These are phyloP conservation scores for Yponomeuta cagnagella DNA, from an alignment of 2,888 invertebrate genomes.

Conservation along the genomic window DNA sequence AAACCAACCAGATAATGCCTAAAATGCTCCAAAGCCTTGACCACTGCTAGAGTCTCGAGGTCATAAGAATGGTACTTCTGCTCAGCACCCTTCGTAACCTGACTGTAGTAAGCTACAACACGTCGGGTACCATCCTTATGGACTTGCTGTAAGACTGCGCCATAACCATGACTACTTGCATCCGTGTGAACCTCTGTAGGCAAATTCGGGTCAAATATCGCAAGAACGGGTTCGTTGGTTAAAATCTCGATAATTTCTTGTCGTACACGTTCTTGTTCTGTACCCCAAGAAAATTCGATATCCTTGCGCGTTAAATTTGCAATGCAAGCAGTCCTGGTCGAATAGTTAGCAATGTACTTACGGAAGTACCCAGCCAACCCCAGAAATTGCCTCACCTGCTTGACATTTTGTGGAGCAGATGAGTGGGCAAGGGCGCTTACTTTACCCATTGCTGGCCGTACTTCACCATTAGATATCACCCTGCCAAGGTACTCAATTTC, in stretches of 20 bases:
- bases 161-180: constrained; percentile 15
- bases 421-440: constrained; percentile 20
- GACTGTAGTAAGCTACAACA: constrained; percentile 4
- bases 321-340: not conserved
- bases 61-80: constrained; percentile 10
- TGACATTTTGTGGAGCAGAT: constrained; percentile 15
- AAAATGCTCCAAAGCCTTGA: constrained; percentile 14
- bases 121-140: not conserved
- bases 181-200: constrained; percentile 23
- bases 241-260: not conserved
- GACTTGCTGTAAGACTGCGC: not conserved
- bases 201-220: constrained; percentile 24
- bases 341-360: constrained; percentile 8
- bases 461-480: constrained; percentile 21
- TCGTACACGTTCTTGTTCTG: not conserved
- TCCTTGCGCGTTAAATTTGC: constrained; percentile 7
- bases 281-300: not conserved
- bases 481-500: constrained; percentile 15
- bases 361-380: constrained; percentile 15
- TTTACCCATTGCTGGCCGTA: constrained; percentile 22
- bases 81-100: constrained; percentile 11
- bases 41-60: constrained; percentile 14
- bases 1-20: constrained; percentile 13
- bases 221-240: constrained; percentile 20
- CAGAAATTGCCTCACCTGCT: constrained; percentile 13